Conservation (phyloP, 2,888 invertebrate genomes). For the Apocheima hispidaria region DNA sequence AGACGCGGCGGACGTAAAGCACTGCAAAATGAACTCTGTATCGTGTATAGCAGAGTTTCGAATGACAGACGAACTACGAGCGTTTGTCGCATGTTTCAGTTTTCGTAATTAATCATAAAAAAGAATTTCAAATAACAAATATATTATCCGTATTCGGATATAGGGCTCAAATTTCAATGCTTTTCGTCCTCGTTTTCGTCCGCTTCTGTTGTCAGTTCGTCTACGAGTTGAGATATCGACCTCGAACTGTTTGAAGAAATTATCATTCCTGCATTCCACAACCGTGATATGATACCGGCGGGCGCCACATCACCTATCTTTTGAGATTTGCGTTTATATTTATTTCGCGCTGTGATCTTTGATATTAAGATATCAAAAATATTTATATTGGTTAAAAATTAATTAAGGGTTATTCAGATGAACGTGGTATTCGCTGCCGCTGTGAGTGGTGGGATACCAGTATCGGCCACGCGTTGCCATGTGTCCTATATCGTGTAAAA, state of each 20-base stretch:
- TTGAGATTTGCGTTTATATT: conserved; percentile 25
- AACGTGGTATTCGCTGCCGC: neutral
- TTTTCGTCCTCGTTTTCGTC: neutral
- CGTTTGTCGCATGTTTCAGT: neutral
- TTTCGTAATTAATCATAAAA: neutral
- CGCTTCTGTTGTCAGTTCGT: neutral
- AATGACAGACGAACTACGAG: neutral
- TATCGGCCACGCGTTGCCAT: too few species aligned
- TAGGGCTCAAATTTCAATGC: conserved; percentile 8
- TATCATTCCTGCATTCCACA: conserved; percentile 34
- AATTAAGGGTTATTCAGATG: conserved; percentile 2
- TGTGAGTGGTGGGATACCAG: neutral
- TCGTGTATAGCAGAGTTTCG: neutral
- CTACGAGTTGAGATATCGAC: conserved; percentile 2
- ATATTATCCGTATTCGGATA: too few species aligned
- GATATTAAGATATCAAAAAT: conserved; percentile 26
- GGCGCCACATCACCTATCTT: conserved; percentile 9
- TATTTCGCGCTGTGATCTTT: conserved; percentile 32
- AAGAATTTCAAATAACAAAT: too few species aligned
- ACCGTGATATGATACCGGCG: conserved; percentile 25
- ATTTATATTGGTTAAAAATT: conserved; percentile 14
- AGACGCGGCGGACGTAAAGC: neutral
- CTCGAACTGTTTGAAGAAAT: conserved; percentile 3
- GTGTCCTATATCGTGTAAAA: too few species aligned
- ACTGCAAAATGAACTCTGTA: neutral